Conservation (phyloP, 2,888 invertebrate species). For the Selenia dentaria region DNA sequence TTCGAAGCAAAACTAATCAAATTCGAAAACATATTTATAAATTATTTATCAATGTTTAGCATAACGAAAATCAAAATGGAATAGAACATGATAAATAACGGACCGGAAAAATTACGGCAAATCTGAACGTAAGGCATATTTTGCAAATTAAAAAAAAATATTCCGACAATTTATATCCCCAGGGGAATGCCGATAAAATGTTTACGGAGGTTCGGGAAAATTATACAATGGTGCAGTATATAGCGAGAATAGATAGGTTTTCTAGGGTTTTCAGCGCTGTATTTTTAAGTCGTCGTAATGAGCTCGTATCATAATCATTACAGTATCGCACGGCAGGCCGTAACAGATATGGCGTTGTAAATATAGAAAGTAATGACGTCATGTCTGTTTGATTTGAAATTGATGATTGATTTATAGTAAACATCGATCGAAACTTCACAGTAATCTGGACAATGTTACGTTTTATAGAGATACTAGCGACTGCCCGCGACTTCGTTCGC, state of each 20-base stretch:
- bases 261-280: too few species aligned
- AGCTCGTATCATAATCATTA: too few species aligned
- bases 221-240: constrained; percentile 1
- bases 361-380: too few species aligned
- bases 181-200: constrained; percentile 19
- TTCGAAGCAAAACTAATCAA: neutral
- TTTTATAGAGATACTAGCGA: too few species aligned
- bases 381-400: too few species aligned
- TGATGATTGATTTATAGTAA: too few species aligned
- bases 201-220: constrained; percentile 15
- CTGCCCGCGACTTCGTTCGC: too few species aligned
- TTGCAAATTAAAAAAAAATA: constrained; percentile 31
- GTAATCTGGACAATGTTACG: too few species aligned
- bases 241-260: neutral
- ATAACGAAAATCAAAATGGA: constrained; percentile 14
- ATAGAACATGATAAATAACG: constrained; percentile 20
- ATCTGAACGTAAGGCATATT: constrained; percentile 24
- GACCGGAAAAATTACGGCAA: constrained; percentile 10
- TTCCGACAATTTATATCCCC: constrained; percentile 20
- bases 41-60: neutral
- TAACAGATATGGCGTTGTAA: too few species aligned
- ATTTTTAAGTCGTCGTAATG: too few species aligned
- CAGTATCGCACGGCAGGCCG: too few species aligned
- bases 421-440: too few species aligned
- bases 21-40: neutral